phyloP scores from a whole-genome alignment of 2,797 vertebrate species.

The Galagoides demidoff region DNA sequence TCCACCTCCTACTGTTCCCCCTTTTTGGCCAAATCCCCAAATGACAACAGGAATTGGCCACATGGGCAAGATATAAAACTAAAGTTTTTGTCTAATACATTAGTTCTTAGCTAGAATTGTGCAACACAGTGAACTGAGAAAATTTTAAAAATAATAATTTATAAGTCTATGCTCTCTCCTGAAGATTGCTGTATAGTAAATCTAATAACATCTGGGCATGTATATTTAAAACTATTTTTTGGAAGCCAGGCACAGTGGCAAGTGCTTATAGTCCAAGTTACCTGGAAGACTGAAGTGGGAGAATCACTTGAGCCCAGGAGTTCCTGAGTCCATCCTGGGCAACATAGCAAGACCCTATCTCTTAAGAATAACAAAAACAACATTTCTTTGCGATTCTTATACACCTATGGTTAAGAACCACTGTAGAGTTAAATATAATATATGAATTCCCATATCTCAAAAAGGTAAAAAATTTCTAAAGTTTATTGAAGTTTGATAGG shows the following conservation, averaged over 20 bases:
- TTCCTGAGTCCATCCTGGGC: neutral
- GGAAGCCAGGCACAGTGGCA: neutral
- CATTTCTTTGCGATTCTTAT: neutral
- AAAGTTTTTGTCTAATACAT: neutral
- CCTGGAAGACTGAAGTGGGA: too few relatives aligned
- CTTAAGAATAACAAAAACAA: neutral
- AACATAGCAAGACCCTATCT: neutral
- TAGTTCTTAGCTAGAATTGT: neutral
- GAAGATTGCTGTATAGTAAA: neutral
- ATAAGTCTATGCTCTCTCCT: neutral
- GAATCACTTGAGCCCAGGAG: too few relatives aligned
- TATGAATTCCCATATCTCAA: neutral
- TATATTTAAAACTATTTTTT: neutral
- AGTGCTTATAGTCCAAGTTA: neutral
- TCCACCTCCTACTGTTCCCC: neutral
- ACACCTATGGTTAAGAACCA: neutral
- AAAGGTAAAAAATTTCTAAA: neutral
- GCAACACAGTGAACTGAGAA: neutral
- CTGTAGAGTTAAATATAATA: neutral
- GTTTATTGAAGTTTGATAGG: neutral
- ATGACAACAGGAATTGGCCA: neutral
- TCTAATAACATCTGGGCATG: neutral
- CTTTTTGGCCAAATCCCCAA: neutral
- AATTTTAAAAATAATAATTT: neutral
- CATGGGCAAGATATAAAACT: neutral